phyloP scores from a whole-genome alignment of 2,888 invertebrate genomes.

The Leptarthrus brevirostris region DNA sequence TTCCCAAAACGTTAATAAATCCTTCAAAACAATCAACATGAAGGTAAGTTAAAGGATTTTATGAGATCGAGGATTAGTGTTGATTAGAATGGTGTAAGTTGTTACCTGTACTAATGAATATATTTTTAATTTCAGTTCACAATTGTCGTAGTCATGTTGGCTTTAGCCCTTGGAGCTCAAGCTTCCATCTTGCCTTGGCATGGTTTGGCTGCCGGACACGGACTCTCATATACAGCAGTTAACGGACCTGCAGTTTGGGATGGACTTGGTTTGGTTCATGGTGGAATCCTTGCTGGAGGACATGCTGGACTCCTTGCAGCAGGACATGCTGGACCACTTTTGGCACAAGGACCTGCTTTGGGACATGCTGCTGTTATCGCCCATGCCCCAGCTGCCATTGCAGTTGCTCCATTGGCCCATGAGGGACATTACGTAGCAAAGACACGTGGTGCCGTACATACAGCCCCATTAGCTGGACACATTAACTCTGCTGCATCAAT shows the following conservation, averaged over 20 bases:
- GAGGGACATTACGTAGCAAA: slow-evolving; percentile 65
- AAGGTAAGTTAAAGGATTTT: slow-evolving; percentile 14
- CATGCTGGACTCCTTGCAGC: too few species aligned
- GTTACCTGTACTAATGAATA: neutral
- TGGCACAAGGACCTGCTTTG: slow-evolving; percentile 25
- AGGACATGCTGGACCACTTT: slow-evolving; percentile 12
- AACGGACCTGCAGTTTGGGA: slow-evolving; percentile 31
- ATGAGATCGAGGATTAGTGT: too few species aligned
- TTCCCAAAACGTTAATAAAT: slow-evolving; percentile 3
- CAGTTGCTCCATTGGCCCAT: slow-evolving; percentile 64
- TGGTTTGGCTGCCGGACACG: slow-evolving; percentile 21
- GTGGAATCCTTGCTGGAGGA: too few species aligned
- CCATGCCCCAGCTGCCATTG: slow-evolving; percentile 65
- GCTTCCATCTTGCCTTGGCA: slow-evolving; percentile 61
- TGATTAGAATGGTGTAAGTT: too few species aligned
- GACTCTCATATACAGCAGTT: slow-evolving; percentile 36
- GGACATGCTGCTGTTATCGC: slow-evolving; percentile 64
- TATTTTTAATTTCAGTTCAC: slow-evolving; percentile 58
- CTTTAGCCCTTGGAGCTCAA: slow-evolving; percentile 63
- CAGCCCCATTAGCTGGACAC: slow-evolving; percentile 65
- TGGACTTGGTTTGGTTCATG: neutral
- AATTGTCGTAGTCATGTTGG: slow-evolving; percentile 64
- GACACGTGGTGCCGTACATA: slow-evolving; percentile 65
- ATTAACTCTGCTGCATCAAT: slow-evolving; percentile 64
- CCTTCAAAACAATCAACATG: slow-evolving; percentile 44